phyloP scores from a whole-genome alignment of 2,797 vertebrate genomes.

The Oophaga sylvatica region DNA sequence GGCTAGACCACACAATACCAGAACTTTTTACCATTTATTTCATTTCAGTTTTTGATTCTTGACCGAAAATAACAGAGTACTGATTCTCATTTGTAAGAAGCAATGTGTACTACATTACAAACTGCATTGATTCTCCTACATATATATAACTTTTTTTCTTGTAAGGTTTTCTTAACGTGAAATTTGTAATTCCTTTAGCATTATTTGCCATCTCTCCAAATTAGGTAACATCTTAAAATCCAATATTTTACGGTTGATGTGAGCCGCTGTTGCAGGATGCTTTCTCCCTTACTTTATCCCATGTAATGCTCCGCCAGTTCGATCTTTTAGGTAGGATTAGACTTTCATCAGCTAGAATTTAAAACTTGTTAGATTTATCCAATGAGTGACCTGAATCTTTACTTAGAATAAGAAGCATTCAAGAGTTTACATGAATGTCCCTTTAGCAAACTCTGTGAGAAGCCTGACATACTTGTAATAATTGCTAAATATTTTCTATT shows the following conservation, averaged over 20 bases:
- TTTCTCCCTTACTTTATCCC: slow-evolving; percentile 11
- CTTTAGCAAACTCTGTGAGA: neutral
- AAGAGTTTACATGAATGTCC: neutral
- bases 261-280: slow-evolving; percentile 44
- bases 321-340: slow-evolving; percentile 27
- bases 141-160: neutral
- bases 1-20: too few species aligned
- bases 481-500: neutral
- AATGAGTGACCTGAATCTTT: slow-evolving; percentile 23
- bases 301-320: slow-evolving; percentile 11
- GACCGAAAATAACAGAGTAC: neutral
- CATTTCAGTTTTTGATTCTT: too few species aligned
- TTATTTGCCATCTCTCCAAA: neutral
- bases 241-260: slow-evolving; percentile 60
- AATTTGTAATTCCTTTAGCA: neutral
- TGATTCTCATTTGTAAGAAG: neutral
- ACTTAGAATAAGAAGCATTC: neutral
- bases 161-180: neutral
- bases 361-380: slow-evolving; percentile 4
- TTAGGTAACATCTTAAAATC: neutral
- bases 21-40: too few species aligned
- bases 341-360: slow-evolving; percentile 30
- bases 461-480: neutral
- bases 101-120: too few species aligned
- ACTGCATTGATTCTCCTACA: too few species aligned